phyloP scores from a whole-genome alignment of 2,797 vertebrate species.

The Myiothlypis chrysogaster region DNA sequence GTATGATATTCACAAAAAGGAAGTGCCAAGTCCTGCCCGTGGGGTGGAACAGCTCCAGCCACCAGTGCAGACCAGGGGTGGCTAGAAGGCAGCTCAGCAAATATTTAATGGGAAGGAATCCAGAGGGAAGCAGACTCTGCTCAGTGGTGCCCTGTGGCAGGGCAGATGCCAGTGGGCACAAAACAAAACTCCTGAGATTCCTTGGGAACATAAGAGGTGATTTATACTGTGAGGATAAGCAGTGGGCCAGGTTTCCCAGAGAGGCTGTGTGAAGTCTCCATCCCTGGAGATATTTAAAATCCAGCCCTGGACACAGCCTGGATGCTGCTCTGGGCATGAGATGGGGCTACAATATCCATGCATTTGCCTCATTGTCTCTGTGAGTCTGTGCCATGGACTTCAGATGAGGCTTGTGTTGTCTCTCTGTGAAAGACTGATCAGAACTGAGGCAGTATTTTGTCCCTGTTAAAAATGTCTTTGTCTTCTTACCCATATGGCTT shows the following conservation, averaged over 20 bases:
- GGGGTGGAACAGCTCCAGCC: not conserved
- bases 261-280: not conserved
- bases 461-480: not conserved
- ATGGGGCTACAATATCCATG: accelerated
- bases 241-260: not conserved
- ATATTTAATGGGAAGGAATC: not conserved
- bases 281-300: not conserved
- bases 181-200: not conserved
- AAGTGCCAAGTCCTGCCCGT: not conserved
- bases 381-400: not conserved
- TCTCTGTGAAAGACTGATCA: not conserved
- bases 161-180: accelerated
- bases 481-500: not conserved
- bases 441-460: not conserved
- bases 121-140: not conserved
- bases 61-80: not conserved
- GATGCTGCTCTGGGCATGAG: accelerated
- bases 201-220: not conserved
- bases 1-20: not conserved
- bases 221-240: not conserved
- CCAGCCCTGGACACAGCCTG: not conserved
- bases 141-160: not conserved
- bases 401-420: not conserved
- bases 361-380: not conserved
- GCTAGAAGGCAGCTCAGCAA: not conserved